Evolutionary conservation across 2,888 invertebrate genomes (phyloP).

Genomic region (Microctonus hyperodae): DNA sequence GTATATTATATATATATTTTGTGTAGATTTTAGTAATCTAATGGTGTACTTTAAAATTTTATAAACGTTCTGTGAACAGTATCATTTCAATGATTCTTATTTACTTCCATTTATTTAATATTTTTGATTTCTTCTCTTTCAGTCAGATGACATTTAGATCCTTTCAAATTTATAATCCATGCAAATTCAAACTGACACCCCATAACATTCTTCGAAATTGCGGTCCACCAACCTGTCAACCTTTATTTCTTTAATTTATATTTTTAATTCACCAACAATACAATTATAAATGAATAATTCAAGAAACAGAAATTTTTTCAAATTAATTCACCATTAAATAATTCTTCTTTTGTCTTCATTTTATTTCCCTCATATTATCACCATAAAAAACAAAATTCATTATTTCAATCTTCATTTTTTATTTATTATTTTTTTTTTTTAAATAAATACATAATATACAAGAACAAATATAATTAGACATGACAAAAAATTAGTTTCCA

Average conservation of each 20-base stretch:
- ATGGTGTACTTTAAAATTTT: not conserved
- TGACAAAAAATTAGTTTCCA: conserved; percentile 8
- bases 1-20: too few species aligned
- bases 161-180: conserved; percentile 41
- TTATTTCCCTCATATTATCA: not conserved
- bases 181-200: conserved; percentile 41
- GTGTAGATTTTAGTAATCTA: not conserved
- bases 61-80: not conserved
- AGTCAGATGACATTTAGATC: conserved; percentile 23
- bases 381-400: not conserved
- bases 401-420: conserved; percentile 9
- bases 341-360: conserved; percentile 4
- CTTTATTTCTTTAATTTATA: not conserved
- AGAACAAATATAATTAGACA: not conserved
- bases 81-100: not conserved
- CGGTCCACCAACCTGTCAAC: conserved; percentile 22
- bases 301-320: not conserved
- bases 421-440: not conserved
- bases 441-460: not conserved
- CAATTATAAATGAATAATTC: conserved; percentile 20
- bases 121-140: not conserved
- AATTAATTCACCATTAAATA: conserved; percentile 23
- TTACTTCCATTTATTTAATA: not conserved
- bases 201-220: conserved; percentile 31
- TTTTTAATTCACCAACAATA: conserved; percentile 14